Evolutionary conservation across 2,888 invertebrate genomes (phyloP).

Genomic region (Amphipoea lucens): DNA sequence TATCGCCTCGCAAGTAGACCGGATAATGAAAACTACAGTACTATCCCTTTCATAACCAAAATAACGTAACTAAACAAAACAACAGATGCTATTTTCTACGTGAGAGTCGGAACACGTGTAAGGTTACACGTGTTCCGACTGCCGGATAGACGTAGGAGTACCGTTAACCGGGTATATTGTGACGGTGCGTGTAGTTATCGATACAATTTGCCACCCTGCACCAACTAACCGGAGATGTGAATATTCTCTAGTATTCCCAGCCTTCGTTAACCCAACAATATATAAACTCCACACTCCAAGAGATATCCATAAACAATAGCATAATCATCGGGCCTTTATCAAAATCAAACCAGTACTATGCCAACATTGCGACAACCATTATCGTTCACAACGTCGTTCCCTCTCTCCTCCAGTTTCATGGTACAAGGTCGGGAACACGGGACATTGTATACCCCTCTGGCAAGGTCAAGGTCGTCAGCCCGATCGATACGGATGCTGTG

Average conservation of each 20-base stretch:
- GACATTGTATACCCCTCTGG: slow-evolving; percentile 69
- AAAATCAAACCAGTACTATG: slow-evolving; percentile 23
- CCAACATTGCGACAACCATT: slow-evolving; percentile 15
- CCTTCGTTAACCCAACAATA: not conserved
- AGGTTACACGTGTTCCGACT: slow-evolving; percentile 5
- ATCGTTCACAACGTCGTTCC: slow-evolving; percentile 17
- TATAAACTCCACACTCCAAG: slow-evolving; percentile 2
- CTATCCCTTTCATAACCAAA: too few relatives aligned
- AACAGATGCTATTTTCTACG: not conserved
- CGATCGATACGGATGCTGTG: slow-evolving; percentile 89
- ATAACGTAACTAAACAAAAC: not conserved
- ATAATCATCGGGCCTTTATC: slow-evolving; percentile 34
- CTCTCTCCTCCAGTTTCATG: slow-evolving; percentile 52
- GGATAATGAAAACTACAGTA: not conserved
- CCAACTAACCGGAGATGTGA: not conserved
- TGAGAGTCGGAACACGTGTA: slow-evolving; percentile 8
- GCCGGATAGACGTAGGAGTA: not conserved
- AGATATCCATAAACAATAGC: slow-evolving; percentile 4
- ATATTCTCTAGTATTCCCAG: not conserved
- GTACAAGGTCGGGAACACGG: slow-evolving; percentile 76
- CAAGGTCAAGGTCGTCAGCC: slow-evolving; percentile 83
- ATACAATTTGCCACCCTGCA: not conserved
- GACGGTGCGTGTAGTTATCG: not conserved
- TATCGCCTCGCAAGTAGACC: not conserved
- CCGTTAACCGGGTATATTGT: not conserved